These are phyloP conservation scores for Cepphus grylle DNA, from an alignment of 2,113 vertebrate species.

Conservation along the genomic window DNA sequence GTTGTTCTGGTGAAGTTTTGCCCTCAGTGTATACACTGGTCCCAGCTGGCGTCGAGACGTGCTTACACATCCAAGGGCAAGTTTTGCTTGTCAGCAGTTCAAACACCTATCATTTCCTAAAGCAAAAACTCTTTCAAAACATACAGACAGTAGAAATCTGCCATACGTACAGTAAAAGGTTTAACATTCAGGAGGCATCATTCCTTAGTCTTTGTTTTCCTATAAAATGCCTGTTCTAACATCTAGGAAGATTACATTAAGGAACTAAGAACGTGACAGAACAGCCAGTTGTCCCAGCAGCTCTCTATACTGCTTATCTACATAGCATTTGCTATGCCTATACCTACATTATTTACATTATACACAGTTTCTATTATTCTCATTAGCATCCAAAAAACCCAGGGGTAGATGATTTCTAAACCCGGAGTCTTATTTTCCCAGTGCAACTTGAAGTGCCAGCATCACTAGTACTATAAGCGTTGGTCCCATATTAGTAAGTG, in stretches of 20 bases:
- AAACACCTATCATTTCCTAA: slow-evolving; percentile 75
- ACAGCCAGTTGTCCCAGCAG: background rate
- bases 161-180: slow-evolving; percentile 15
- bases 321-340: slow-evolving; percentile 46
- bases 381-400: slow-evolving; percentile 4
- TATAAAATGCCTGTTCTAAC: slow-evolving; percentile 24
- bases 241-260: slow-evolving; percentile 8
- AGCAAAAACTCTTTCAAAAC: slow-evolving; percentile 27
- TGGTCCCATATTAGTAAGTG: slow-evolving; percentile 37
- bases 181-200: slow-evolving; percentile 67
- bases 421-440: slow-evolving; percentile 43
- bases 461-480: slow-evolving; percentile 21
- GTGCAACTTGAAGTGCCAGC: slow-evolving; percentile 53
- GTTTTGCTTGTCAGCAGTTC: slow-evolving; percentile 66
- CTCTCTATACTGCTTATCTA: slow-evolving; percentile 48
- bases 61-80: slow-evolving; percentile 55
- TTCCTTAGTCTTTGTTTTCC: slow-evolving; percentile 59
- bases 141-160: slow-evolving; percentile 59
- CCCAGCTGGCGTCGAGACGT: background rate
- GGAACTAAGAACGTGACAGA: slow-evolving; percentile 27
- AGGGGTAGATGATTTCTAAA: slow-evolving; percentile 25
- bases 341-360: slow-evolving; percentile 46
- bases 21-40: slow-evolving; percentile 35
- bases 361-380: slow-evolving; percentile 29
- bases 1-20: background rate